Percentiles rank a stretch among this genome's conserved stretches.
Conservation (phyloP, 2,888 invertebrate species). For the Didymodactylos carnosus region DNA sequence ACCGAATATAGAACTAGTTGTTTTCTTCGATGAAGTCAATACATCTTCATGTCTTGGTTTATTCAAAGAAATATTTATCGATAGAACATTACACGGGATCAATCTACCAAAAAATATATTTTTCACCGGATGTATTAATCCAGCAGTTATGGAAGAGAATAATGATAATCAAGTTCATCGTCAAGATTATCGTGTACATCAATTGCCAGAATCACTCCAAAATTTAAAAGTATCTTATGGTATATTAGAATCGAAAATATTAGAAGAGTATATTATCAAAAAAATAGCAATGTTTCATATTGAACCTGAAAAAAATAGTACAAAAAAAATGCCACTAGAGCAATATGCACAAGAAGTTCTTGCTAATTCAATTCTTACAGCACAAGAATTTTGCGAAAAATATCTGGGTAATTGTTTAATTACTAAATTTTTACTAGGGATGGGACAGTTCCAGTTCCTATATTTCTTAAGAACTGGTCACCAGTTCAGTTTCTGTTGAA, state of each 20-base stretch:
- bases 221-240: neutral
- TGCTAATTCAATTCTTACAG: neutral
- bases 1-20: neutral
- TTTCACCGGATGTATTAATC: conserved; percentile 7
- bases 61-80: neutral
- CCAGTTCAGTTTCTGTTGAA: too few species aligned
- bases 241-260: neutral
- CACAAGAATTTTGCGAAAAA: neutral
- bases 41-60: neutral
- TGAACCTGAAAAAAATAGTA: neutral
- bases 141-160: neutral
- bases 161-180: neutral
- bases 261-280: neutral
- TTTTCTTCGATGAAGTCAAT: neutral
- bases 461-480: too few species aligned
- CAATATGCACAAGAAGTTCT: neutral
- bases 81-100: neutral
- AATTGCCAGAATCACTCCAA: neutral
- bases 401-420: neutral
- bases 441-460: too few species aligned
- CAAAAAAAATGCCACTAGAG: neutral
- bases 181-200: neutral
- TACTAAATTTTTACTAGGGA: neutral
- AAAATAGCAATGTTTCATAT: neutral
- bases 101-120: neutral